phyloP scores from a whole-genome alignment of 2,113 vertebrate genomes.

The Phasianus colchicus region DNA sequence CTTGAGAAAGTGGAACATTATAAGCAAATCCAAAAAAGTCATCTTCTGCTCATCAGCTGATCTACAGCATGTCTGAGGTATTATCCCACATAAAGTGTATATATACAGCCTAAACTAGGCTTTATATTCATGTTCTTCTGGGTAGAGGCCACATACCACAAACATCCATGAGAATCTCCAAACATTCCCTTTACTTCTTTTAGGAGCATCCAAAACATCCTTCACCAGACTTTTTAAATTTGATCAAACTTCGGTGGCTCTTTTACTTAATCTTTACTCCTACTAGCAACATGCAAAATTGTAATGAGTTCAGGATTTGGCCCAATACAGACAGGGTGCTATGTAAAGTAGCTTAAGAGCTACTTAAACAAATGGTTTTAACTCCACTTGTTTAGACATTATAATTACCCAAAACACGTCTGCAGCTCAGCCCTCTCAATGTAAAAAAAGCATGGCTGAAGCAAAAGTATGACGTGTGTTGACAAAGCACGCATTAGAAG shows the following conservation, averaged over 20 bases:
- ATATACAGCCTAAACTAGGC: neutral
- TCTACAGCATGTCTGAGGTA: neutral
- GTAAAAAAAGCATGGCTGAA: neutral
- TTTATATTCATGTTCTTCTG: neutral
- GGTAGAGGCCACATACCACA: neutral
- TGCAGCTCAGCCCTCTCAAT: neutral
- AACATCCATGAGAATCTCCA: neutral
- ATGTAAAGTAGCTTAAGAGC: neutral
- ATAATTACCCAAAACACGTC: accelerated
- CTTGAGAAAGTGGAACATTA: neutral
- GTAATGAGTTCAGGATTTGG: neutral
- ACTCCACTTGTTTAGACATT: neutral
- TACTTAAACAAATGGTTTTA: neutral
- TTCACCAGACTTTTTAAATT: neutral
- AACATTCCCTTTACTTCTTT: neutral
- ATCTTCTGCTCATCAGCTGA: neutral
- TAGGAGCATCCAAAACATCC: neutral
- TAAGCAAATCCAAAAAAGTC: neutral
- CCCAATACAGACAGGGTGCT: neutral
- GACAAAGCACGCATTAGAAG: neutral
- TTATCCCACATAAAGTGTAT: neutral
- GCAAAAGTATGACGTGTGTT: neutral
- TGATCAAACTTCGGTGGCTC: neutral
- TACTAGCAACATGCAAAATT: neutral
- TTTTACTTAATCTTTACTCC: neutral